phyloP scores from a whole-genome alignment of 2,113 vertebrate species.

The Bostrychus sinensis region DNA sequence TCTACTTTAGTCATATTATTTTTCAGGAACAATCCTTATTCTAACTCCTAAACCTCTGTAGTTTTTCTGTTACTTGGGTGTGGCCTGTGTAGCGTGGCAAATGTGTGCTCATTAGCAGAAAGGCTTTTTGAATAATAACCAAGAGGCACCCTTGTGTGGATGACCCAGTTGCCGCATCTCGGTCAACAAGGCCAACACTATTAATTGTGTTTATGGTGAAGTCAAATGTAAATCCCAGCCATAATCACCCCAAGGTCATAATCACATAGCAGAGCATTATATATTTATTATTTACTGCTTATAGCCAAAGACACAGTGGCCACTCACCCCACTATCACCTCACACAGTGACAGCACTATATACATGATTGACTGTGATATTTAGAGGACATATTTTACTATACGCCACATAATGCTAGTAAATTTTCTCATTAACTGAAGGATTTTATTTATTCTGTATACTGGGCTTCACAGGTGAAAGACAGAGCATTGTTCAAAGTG shows the following conservation, averaged over 20 bases:
- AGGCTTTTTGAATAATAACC: constrained; percentile 24
- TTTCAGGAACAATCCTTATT: no score
- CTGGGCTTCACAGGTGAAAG: not conserved
- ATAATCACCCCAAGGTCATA: not conserved
- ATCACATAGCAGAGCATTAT: constrained; percentile 4
- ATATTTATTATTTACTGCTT: not conserved
- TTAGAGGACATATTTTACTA: constrained; percentile 10
- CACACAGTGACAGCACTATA: not conserved
- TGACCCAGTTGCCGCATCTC: constrained; percentile 17
- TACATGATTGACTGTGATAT: constrained; percentile 8
- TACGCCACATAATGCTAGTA: not conserved
- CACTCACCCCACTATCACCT: not conserved
- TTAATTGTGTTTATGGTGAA: constrained; percentile 24
- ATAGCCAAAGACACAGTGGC: not conserved
- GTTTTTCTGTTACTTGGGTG: no score
- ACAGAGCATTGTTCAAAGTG: not conserved
- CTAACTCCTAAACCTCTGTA: no score
- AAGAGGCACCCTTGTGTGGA: constrained; percentile 8
- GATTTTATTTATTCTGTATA: not conserved
- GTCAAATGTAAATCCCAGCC: constrained; percentile 13
- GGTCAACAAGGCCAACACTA: constrained; percentile 21
- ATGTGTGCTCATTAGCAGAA: constrained; percentile 8
- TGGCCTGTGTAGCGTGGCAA: no score
- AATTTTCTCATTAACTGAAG: constrained; percentile 13
- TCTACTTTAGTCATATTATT: no score